Evolutionary conservation across 2,888 invertebrate species (phyloP).

Genomic region (Vanessa cardui): DNA sequence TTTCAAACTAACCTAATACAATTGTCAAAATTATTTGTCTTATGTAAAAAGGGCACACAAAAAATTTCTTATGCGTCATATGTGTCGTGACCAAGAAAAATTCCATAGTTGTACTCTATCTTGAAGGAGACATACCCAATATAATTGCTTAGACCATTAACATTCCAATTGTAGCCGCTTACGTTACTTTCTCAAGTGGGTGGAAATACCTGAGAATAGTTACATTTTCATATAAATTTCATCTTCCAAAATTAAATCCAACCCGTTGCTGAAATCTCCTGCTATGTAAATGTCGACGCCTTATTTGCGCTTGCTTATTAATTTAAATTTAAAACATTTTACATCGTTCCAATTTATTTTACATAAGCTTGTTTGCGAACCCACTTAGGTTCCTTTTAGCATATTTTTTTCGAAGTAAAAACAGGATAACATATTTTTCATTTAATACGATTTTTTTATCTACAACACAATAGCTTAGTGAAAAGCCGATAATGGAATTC

Average conservation of each 20-base stretch:
- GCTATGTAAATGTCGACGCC: conserved; percentile 26
- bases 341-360: conserved; percentile 18
- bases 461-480: conserved; percentile 39
- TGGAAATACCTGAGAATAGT: conserved; percentile 43
- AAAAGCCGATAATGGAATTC: conserved; percentile 56
- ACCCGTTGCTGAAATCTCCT: conserved; percentile 22
- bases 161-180: conserved; percentile 61
- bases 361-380: background rate
- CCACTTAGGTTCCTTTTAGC: background rate
- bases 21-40: background rate
- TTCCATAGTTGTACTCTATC: conserved; percentile 46
- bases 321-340: conserved; percentile 26
- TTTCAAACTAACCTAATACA: background rate
- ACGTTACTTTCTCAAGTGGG: conserved; percentile 55
- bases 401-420: conserved; percentile 5
- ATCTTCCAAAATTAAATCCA: conserved; percentile 20
- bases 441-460: conserved; percentile 21
- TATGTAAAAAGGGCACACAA: background rate
- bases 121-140: conserved; percentile 53
- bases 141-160: conserved; percentile 64
- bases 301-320: conserved; percentile 26
- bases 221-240: conserved; percentile 42
- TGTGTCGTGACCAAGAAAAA: conserved; percentile 25
- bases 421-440: background rate
- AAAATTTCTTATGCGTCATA: conserved; percentile 16